A percentile compares a stretch with the other conserved stretches of the same genome.
Evolutionary conservation across 2,888 invertebrate species (phyloP).

Genomic region (Papilio gigon): DNA sequence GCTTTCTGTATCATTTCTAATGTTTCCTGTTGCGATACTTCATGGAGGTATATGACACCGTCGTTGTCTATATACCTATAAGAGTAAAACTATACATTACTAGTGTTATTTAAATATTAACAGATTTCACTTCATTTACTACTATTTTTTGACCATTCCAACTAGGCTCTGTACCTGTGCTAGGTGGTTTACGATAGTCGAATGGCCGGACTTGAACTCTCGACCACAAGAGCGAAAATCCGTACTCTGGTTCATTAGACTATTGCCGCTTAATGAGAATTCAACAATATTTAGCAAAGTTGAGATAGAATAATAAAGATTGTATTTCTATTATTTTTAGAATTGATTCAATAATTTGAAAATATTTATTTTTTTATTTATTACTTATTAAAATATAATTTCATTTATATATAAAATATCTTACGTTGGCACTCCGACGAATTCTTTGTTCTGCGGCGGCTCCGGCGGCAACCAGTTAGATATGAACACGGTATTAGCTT

Average conservation of each 20-base stretch:
- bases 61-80: conserved; percentile 71
- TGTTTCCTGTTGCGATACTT: conserved; percentile 62
- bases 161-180: no score
- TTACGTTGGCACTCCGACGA: conserved; percentile 84
- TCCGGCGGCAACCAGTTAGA: conserved; percentile 84
- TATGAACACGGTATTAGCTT: conserved; percentile 61
- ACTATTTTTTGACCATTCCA: no score
- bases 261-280: no score
- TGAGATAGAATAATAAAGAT: neutral
- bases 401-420: conserved; percentile 46
- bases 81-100: conserved; percentile 19
- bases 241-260: no score
- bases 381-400: neutral
- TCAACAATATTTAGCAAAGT: no score
- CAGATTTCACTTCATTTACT: no score
- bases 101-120: no score
- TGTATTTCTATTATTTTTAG: neutral
- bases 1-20: conserved; percentile 78
- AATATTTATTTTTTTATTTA: neutral
- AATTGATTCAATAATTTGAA: neutral
- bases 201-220: no score
- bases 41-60: conserved; percentile 75
- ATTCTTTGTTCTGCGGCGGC: conserved; percentile 75
- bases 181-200: no score
- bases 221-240: no score